Base-by-base conservation (phyloP, 1,140 invertebrate species). In the Lutraria rhynchaena region DNA sequence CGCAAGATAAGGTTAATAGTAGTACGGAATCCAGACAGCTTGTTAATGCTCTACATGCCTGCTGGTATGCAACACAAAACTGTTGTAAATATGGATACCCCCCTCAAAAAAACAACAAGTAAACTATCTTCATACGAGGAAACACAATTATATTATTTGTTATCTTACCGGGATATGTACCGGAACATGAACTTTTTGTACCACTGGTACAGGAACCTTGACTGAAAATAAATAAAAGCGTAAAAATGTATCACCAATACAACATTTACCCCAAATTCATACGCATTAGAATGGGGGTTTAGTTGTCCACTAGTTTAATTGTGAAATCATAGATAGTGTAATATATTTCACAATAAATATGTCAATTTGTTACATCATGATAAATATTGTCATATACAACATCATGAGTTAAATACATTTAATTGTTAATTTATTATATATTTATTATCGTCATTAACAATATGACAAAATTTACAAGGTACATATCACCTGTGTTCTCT, bases 201-300 rank as follows among this genome's bases (percentile, higher is more conserved):
- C 17, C 0, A 75, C 73, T 0, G 55, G 55, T 0, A 44, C 33
- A 22, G 73, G 57, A 7, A 75, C 55, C 13, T 22, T 22, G 0
- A 75, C 73, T 75, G 73, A 19, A 75, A 75, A 63, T 33, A 31
- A 29, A 63, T 63, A n/a, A 61, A 61, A 9, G 51, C 19, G n/a
- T 53, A 24, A 9, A 53, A 53, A 53, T 53, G 5, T 5, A 53
- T 53, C 37, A 41, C 15, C 15, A 41, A 53, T 9, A 53, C 22
- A 19, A n/a, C 19, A 46, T 11, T 46, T 11, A 19, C 9, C 44
- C 19, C 19, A 46, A 46, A 49, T 49, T 49, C 11, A 49, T 19
- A 49, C 19, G 44, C 19, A 49, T 9, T 11, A 11, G 44, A 11
- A 49, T 49, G 19, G 19, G 11, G 19, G 44, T 49, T 11, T 49